These are phyloP conservation scores for Melolontha melolontha DNA, from an alignment of 2,888 invertebrate species.

Conservation along the genomic window DNA sequence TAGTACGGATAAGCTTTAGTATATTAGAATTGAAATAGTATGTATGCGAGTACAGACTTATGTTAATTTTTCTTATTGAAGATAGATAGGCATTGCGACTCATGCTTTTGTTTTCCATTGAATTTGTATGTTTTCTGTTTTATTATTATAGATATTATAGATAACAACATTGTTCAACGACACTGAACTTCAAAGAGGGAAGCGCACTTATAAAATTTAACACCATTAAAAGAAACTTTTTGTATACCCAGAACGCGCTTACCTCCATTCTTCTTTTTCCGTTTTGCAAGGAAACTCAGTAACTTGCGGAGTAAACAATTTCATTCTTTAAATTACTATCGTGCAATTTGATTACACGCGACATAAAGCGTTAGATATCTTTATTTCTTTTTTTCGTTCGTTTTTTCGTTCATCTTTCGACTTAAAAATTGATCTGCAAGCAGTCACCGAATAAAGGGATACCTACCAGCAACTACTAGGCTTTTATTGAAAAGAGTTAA, in stretches of 20 bases:
- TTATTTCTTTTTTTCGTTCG: slow-evolving; percentile 21
- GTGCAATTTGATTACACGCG: slow-evolving; percentile 25
- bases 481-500: slow-evolving; percentile 44
- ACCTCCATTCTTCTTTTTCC: neutral
- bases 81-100: too few species aligned
- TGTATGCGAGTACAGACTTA: too few species aligned
- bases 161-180: slow-evolving; percentile 8
- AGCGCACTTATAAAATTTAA: slow-evolving; percentile 20
- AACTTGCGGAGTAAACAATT: slow-evolving; percentile 18
- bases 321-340: slow-evolving; percentile 24
- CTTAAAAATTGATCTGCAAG: slow-evolving; percentile 37
- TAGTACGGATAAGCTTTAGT: too few species aligned
- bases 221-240: slow-evolving; percentile 14
- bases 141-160: slow-evolving; percentile 1
- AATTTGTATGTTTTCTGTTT: slow-evolving; percentile 16
- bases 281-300: neutral
- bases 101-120: too few species aligned
- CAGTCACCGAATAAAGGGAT: slow-evolving; percentile 41
- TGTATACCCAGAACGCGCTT: slow-evolving; percentile 2
- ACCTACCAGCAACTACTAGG: slow-evolving; percentile 1
- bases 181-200: neutral
- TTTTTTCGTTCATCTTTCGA: slow-evolving; percentile 1
- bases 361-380: slow-evolving; percentile 31
- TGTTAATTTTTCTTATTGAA: too few species aligned
- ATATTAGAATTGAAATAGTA: too few species aligned